These are phyloP conservation scores for Eristalis pertinax DNA, from an alignment of 2,888 invertebrate species.

Conservation along the genomic window DNA sequence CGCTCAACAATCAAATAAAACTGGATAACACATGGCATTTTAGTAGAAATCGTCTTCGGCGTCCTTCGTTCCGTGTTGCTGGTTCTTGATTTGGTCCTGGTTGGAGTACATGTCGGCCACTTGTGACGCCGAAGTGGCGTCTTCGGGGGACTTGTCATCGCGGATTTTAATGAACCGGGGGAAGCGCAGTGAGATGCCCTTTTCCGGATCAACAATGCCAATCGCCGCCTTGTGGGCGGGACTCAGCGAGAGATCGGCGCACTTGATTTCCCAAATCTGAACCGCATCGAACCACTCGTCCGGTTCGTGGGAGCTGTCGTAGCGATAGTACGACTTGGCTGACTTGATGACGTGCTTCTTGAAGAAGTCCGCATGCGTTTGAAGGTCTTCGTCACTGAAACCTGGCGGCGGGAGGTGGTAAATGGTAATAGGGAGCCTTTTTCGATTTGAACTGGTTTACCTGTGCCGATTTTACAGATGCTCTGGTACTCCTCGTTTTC, in stretches of 20 bases:
- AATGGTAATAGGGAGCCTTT: not conserved
- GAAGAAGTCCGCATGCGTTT: slow-evolving; percentile 88
- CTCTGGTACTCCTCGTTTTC: slow-evolving; percentile 95
- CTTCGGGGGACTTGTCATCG: slow-evolving; percentile 95
- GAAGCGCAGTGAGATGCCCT: slow-evolving; percentile 97
- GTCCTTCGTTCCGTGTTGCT: slow-evolving; percentile 77
- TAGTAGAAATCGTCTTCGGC: slow-evolving; percentile 80
- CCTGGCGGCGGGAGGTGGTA: slow-evolving; percentile 91
- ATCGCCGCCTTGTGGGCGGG: slow-evolving; percentile 95
- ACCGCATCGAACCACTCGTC: slow-evolving; percentile 95
- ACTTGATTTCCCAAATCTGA: slow-evolving; percentile 97
- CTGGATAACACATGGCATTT: slow-evolving; percentile 7
- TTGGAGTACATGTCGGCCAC: slow-evolving; percentile 94
- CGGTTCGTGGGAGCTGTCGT: slow-evolving; percentile 87
- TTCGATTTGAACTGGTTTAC: slow-evolving; percentile 64
- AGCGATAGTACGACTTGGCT: slow-evolving; percentile 91
- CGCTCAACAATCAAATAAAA: slow-evolving; percentile 42
- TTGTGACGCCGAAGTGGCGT: slow-evolving; percentile 95
- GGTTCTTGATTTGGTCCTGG: slow-evolving; percentile 94
- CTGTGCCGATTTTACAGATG: slow-evolving; percentile 90
- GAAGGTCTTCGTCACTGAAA: slow-evolving; percentile 95
- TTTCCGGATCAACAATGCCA: slow-evolving; percentile 93
- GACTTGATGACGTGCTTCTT: slow-evolving; percentile 88
- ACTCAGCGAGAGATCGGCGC: slow-evolving; percentile 98
- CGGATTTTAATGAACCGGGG: slow-evolving; percentile 94